Conservation (phyloP, 2,797 vertebrate species). For the Syngnathus acus region DNA sequence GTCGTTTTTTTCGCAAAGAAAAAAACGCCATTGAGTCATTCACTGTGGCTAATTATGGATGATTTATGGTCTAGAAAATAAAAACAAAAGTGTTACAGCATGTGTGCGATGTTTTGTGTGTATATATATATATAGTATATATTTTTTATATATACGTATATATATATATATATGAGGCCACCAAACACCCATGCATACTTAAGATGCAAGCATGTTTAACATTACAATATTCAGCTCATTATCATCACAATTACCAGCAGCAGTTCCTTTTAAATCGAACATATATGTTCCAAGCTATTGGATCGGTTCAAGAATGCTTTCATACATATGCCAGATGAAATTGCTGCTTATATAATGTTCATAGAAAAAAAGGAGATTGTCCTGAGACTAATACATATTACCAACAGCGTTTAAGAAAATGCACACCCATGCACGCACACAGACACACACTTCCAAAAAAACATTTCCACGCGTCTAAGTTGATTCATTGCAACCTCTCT, state of each 20-base stretch:
- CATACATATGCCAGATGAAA: background rate
- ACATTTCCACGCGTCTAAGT: slow-evolving; percentile 57
- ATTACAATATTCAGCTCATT: slow-evolving; percentile 69
- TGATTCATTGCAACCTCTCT: slow-evolving; percentile 31
- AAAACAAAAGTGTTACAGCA: too few relatives aligned
- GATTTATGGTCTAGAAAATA: too few relatives aligned
- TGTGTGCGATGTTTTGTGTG: too few relatives aligned
- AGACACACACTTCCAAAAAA: slow-evolving; percentile 8
- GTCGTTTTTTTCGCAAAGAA: background rate
- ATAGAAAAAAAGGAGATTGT: background rate
- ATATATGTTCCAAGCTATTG: slow-evolving; percentile 7
- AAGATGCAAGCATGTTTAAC: slow-evolving; percentile 57
- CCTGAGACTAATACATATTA: background rate
- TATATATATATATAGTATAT: too few relatives aligned
- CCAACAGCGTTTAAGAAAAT: background rate
- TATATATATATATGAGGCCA: slow-evolving; percentile 2
- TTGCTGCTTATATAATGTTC: background rate
- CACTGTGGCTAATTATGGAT: background rate
- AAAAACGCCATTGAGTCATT: background rate
- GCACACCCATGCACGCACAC: background rate
- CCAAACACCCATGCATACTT: slow-evolving; percentile 33
- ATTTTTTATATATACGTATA: too few relatives aligned
- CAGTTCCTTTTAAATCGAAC: slow-evolving; percentile 31
- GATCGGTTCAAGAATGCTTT: background rate
- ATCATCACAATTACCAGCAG: slow-evolving; percentile 62